Base-by-base conservation (phyloP, 2,113 vertebrate genomes). In the Ceyx melanurus region DNA sequence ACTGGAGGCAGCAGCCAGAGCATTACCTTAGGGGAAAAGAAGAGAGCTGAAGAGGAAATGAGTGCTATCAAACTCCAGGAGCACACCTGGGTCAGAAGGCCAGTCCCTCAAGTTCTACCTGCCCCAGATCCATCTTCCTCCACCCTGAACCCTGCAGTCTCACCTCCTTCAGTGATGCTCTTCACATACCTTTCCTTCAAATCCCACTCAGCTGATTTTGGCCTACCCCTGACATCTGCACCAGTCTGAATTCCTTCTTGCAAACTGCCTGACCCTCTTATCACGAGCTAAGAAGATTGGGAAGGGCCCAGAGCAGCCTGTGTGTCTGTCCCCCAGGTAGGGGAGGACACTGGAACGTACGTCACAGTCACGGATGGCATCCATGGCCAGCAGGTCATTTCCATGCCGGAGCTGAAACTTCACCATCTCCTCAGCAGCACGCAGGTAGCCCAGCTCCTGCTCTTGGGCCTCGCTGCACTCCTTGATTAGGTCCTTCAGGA, bases 301-400 rank as follows among this genome's bases (percentile, higher is more conserved):
- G 28, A 66, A 83, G 33, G 29, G 18, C 45, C 8, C n/a, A n/a
- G 48, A 50, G 22, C 16, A 62, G 46, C 21, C 37, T 31, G 31
- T 7, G 21, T 46, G 56, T 89, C 48, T 75, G 26, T 1, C 22
- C 20, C 23, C 20, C 48, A 0, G 19, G 21, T 16, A 75, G 50
- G 10, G 51, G 37, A 67, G 60, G 56, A 15, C 80, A 45, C 25
- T 9, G 28, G 22, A 29, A 96, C 99, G 90, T 97, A 99, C 99
- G 1, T 99, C 99, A 87, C 99, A 99, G 96, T 99, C 98, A 3
- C 98, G 98, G 92, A 99, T 99, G 89, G 99, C 99, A 6, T 99
- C 99, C 99, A 99, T 99, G 33, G 99, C 99, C 60, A 99, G 97
- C 93, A 99, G 97, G 96, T 99, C 99, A 5, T 99, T 99, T 89